Conservation (phyloP, 1,140 invertebrate species). For the Cotesia glomerata region DNA sequence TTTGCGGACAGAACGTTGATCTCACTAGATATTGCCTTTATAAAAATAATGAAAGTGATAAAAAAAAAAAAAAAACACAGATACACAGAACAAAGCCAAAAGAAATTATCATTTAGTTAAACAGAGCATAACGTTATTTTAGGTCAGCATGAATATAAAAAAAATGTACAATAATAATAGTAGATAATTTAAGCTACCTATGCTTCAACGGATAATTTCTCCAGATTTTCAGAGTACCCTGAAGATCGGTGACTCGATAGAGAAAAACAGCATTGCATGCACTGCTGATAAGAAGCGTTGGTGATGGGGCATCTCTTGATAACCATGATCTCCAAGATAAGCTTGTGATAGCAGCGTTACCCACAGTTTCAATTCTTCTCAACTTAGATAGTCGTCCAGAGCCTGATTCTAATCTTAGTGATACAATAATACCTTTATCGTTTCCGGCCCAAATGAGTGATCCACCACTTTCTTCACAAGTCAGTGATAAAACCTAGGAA, state of each 20-base stretch:
- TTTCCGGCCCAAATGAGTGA: conserved; percentile 82
- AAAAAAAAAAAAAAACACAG: conserved; percentile 18
- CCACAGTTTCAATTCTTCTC: conserved; percentile 67
- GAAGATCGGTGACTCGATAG: conserved; percentile 54
- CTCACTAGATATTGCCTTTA: conserved; percentile 65
- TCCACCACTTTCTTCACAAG: conserved; percentile 77
- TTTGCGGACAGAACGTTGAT: conserved; percentile 82
- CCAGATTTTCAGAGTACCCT: conserved; percentile 51
- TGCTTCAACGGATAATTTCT: conserved; percentile 65
- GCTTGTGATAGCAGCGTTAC: conserved; percentile 74
- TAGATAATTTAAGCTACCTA: conserved; percentile 39
- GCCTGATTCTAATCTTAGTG: conserved; percentile 67
- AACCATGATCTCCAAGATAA: conserved; percentile 84
- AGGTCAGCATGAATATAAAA: conserved; percentile 13
- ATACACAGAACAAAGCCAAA: conserved; percentile 1
- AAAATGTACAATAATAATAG: no score
- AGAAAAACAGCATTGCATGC: conserved; percentile 77
- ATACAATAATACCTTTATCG: conserved; percentile 70
- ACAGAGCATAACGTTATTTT: background rate
- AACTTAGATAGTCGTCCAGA: conserved; percentile 77
- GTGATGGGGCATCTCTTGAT: conserved; percentile 77
- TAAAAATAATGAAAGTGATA: conserved; percentile 22
- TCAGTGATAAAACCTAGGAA: conserved; percentile 67
- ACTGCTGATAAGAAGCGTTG: conserved; percentile 79
- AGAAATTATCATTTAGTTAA: conserved; percentile 3